Conservation (phyloP, 2,797 vertebrate genomes). For the Rhinoraja longicauda region DNA sequence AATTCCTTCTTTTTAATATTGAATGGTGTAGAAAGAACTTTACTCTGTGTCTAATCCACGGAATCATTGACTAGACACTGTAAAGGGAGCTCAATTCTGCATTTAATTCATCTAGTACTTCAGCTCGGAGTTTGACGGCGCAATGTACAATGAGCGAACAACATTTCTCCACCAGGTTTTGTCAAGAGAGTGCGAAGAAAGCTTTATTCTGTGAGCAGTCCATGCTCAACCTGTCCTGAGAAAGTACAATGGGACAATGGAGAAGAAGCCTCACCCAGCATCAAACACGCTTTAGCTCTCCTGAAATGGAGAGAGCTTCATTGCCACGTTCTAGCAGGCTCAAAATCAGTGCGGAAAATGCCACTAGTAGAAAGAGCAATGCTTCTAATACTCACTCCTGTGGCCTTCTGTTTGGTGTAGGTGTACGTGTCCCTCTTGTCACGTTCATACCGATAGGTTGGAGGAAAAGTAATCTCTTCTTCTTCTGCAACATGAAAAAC, state of each 20-base stretch:
- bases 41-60: too few relatives aligned
- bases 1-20: too few relatives aligned
- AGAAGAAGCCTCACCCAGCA: background rate
- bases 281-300: background rate
- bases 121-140: too few relatives aligned
- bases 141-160: too few relatives aligned
- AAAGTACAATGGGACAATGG: background rate
- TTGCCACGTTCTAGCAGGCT: too few relatives aligned
- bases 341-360: background rate
- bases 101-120: too few relatives aligned
- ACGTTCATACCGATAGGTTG: conserved; percentile 92
- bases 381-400: conserved; percentile 69
- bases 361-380: background rate
- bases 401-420: conserved; percentile 94
- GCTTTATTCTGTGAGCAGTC: background rate
- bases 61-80: too few relatives aligned
- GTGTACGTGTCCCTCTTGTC: conserved; percentile 83
- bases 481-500: conserved; percentile 67
- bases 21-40: too few relatives aligned
- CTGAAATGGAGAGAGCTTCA: too few relatives aligned
- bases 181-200: background rate
- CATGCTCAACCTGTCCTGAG: background rate
- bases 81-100: too few relatives aligned
- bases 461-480: conserved; percentile 93
- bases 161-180: background rate